A percentile compares a stretch with the other conserved stretches of the same genome.
These are phyloP conservation scores for Apocheima hispidaria DNA, from an alignment of 2,888 invertebrate genomes.

Conservation along the genomic window DNA sequence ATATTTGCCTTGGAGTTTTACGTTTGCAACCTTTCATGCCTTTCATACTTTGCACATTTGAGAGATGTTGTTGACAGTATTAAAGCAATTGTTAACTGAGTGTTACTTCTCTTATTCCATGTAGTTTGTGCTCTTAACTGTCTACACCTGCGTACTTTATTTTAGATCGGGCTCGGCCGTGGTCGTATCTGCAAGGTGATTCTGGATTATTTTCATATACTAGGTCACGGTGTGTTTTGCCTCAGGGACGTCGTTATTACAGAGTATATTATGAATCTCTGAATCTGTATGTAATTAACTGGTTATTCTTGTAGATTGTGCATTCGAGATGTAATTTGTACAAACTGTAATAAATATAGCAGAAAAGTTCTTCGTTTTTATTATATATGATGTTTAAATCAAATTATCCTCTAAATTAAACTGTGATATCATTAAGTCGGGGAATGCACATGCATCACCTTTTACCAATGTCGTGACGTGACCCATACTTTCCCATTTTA, in stretches of 20 bases:
- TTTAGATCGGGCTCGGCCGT: conserved; percentile 75
- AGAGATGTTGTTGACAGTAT: conserved; percentile 53
- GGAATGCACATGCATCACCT: conserved; percentile 10
- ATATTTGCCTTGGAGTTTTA: conserved; percentile 53
- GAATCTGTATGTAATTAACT: conserved; percentile 56
- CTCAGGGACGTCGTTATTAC: conserved; percentile 76
- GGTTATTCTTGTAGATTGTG: conserved; percentile 1
- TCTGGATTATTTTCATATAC: conserved; percentile 82
- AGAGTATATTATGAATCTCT: conserved; percentile 54
- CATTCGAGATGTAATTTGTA: no score
- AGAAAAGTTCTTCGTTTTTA: no score
- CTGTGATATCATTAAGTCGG: conserved; percentile 6
- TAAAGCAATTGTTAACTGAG: conserved; percentile 28
- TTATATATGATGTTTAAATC: not conserved
- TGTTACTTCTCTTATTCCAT: conserved; percentile 54
- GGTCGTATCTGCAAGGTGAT: conserved; percentile 76
- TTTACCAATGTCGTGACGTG: conserved; percentile 25
- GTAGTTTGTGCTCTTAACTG: conserved; percentile 61
- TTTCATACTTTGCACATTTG: conserved; percentile 55
- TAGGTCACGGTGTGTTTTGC: conserved; percentile 78
- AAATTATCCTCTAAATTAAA: not conserved
- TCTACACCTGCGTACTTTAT: conserved; percentile 81
- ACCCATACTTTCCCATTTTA: conserved; percentile 39
- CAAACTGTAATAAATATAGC: no score
- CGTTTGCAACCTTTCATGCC: conserved; percentile 54